These are phyloP conservation scores for Aphelinus atriplicis DNA, from an alignment of 1,140 invertebrate species.

Conservation along the genomic window DNA sequence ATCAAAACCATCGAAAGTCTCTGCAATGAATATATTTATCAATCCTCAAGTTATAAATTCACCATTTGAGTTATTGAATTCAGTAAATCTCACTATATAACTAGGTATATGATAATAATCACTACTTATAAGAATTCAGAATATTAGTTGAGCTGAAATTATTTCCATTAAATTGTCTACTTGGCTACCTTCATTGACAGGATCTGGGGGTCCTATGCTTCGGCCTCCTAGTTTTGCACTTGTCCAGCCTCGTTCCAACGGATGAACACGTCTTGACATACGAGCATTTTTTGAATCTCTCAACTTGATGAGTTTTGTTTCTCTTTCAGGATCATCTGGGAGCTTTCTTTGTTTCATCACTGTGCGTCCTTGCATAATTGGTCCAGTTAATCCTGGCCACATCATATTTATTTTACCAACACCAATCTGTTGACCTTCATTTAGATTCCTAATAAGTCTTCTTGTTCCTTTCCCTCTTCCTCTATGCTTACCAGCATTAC, in stretches of 20 bases:
- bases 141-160: too few species aligned
- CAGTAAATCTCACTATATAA: too few species aligned
- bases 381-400: constrained; percentile 92
- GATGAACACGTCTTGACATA: constrained; percentile 72
- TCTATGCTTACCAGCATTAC: constrained; percentile 94
- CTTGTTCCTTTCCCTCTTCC: constrained; percentile 87
- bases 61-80: constrained; percentile 2
- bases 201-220: constrained; percentile 88
- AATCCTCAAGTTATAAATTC: constrained; percentile 17
- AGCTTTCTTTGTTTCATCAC: constrained; percentile 76
- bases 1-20: constrained; percentile 89
- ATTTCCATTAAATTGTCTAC: too few species aligned
- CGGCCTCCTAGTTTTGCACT: constrained; percentile 83
- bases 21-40: constrained; percentile 66
- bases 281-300: constrained; percentile 77
- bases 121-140: too few species aligned
- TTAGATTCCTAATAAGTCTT: constrained; percentile 83
- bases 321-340: constrained; percentile 76
- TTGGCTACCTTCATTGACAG: constrained; percentile 75
- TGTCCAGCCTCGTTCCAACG: constrained; percentile 90
- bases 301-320: constrained; percentile 76
- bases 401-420: constrained; percentile 84
- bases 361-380: constrained; percentile 82
- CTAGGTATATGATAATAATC: too few species aligned
- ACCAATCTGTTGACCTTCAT: constrained; percentile 90